Evolutionary conservation across 2,113 vertebrate genomes (phyloP), one percentile per base, ranked within the genome.

Genomic region (Zosterops hypoxanthus): DNA sequence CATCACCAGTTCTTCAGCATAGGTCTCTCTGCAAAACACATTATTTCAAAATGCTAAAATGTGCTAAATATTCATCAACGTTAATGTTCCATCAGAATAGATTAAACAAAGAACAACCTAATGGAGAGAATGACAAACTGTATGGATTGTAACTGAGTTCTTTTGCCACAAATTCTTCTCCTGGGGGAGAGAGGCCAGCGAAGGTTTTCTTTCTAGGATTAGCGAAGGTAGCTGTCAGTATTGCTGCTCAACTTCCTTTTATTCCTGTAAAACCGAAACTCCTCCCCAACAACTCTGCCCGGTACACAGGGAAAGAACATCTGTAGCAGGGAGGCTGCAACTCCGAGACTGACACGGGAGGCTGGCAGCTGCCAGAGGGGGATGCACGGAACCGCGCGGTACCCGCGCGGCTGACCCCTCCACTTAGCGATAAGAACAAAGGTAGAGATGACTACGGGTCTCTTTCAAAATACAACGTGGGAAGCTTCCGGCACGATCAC

Each of bases 1-100:
- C 59, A 4, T 2, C 0, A 16, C 2, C 0, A 28, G 29, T 1
- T n/a, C 71, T 21, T 25, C 69, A 39, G 66, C 61, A 55, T 33
- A 26, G 76, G 39, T 39, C 3, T 39, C 76, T 39, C 73, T 8
- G 19, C 42, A 49, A 83, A 69, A 44, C 34, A 25, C 5, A 33
- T 21, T 9, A 5, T 20, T 71, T 63, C 52, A 13, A 63, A 85
- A 50, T 8, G 18, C 49, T 60, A 49, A 33, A 57, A 39, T 2
- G 7, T 1, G 24, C n/a, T 31, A 65, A 82, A 31, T 53, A 36
- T 28, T 47, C 55, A 41, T 34, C 33, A 41, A 4, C 11, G 1
- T 5, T 50, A 33, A 9, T 3, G 28, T 11, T 68, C 11, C 59
- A 13, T 10, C 52, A 22, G 52, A 77, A 41, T 20, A 59, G 55